These are phyloP conservation scores for Dissostichus mawsoni DNA, from an alignment of 2,113 vertebrate species.

Conservation along the genomic window DNA sequence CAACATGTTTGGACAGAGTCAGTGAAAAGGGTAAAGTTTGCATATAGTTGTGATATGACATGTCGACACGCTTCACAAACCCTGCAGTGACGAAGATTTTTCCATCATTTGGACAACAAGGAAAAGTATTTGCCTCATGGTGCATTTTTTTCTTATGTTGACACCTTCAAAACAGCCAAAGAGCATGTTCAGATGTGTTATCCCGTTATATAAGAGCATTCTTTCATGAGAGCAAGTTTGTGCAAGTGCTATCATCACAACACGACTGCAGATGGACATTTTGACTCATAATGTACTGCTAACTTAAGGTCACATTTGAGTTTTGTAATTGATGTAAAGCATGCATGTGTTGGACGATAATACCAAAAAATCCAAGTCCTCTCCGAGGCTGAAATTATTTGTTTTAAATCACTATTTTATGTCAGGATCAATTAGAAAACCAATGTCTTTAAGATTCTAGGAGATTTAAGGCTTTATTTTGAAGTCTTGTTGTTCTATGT, in stretches of 20 bases:
- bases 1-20: constrained; percentile 47
- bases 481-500: not conserved
- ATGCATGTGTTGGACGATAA: no score
- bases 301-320: no score
- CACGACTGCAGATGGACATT: no score
- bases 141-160: not conserved
- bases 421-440: not conserved
- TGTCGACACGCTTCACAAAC: not conserved
- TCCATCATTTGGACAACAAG: not conserved
- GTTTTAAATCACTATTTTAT: not conserved
- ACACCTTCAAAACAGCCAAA: not conserved
- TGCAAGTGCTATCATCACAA: not conserved
- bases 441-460: no score
- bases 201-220: not conserved
- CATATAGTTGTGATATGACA: not conserved
- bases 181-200: not conserved
- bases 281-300: no score
- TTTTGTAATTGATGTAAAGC: no score
- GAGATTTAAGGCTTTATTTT: not conserved
- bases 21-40: constrained; percentile 36
- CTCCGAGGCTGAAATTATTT: no score
- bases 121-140: not conserved
- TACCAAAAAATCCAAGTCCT: no score
- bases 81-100: not conserved
- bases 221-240: not conserved